phyloP scores from a whole-genome alignment of 2,113 vertebrate genomes.

The Crocuta crocuta region DNA sequence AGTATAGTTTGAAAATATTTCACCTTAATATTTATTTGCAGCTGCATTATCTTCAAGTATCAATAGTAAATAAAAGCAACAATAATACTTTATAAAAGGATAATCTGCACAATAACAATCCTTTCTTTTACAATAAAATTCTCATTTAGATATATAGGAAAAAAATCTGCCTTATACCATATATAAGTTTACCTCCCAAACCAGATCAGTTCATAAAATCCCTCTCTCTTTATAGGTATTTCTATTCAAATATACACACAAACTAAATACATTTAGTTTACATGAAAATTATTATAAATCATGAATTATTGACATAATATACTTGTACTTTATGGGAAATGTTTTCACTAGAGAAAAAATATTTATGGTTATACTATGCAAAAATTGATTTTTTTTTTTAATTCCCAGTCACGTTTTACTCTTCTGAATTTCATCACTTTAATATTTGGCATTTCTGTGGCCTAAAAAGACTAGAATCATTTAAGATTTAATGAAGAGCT shows the following conservation, averaged over 20 bases:
- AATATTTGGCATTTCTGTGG: slow-evolving; percentile 88
- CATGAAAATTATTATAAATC: slow-evolving; percentile 78
- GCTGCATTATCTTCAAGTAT: neutral
- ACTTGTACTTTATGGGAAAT: slow-evolving; percentile 52
- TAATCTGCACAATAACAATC: neutral
- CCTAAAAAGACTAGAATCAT: slow-evolving; percentile 86
- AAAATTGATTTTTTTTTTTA: slow-evolving; percentile 73
- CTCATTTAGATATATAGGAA: neutral
- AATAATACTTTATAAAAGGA: neutral
- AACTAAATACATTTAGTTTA: slow-evolving; percentile 65
- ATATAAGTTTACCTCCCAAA: neutral
- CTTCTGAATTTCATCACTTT: slow-evolving; percentile 83
- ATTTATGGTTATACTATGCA: slow-evolving; percentile 61
- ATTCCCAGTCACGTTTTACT: slow-evolving; percentile 71
- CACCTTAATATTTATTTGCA: slow-evolving; percentile 52
- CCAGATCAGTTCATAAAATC: slow-evolving; percentile 27
- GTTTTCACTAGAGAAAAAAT: slow-evolving; percentile 76
- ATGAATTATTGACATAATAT: slow-evolving; percentile 77
- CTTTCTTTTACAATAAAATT: slow-evolving; percentile 32
- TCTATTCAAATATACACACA: slow-evolving; percentile 16
- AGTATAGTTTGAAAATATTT: slow-evolving; percentile 23
- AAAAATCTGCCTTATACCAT: neutral
- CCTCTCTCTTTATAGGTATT: neutral
- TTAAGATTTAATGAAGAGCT: slow-evolving; percentile 91
- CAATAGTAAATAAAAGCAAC: neutral